Evolutionary conservation across 2,797 vertebrate species (phyloP), one percentile per base, ranked within the genome.

Genomic region (Hydrophis major): DNA sequence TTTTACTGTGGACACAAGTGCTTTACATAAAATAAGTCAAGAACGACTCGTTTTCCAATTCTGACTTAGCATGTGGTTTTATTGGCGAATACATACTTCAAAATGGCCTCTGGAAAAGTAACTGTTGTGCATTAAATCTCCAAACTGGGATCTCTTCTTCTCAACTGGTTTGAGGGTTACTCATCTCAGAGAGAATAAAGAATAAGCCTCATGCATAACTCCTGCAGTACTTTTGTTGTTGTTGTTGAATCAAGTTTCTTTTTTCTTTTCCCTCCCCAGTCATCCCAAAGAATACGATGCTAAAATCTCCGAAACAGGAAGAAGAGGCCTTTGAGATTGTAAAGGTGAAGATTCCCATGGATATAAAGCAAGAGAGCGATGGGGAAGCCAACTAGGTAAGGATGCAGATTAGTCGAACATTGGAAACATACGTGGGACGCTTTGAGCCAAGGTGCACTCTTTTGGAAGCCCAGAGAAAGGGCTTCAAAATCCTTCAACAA

Each of bases 231-330:
- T 11, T 12, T 55, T 53, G 12, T 55, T 47, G 18, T 25, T 83
- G 22, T 42, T 11, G 37, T 83, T 83, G 20, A 83, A 47, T 42
- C 37, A 25, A 42, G 8, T 47, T 74, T 78, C 5, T 16, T 8
- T 32, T 74, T 63, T 63, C 8, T 32, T 74, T 63, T 63, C 50
- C 50, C 50, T 63, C 11, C 4, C 0, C 20, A 83, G 74, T 42
- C 20, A 47, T 22, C 37, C 74, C 74, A 47, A 83, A 83, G 74
- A 53, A 88, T 3, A 11, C 20, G n/a, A 74, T 18, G 27, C 32
- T 92, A 13, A 92, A 92, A 66, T 60, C 91, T 4, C 91, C 87
- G 3, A 92, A 92, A 57, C 74, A 4, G 53, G 86, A 91, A 37
- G 87, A 92, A 53, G 89, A 66, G 14, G 42, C 63, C 12, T 56